Conservation (phyloP, 2,113 vertebrate genomes). For the Sitta europaea region DNA sequence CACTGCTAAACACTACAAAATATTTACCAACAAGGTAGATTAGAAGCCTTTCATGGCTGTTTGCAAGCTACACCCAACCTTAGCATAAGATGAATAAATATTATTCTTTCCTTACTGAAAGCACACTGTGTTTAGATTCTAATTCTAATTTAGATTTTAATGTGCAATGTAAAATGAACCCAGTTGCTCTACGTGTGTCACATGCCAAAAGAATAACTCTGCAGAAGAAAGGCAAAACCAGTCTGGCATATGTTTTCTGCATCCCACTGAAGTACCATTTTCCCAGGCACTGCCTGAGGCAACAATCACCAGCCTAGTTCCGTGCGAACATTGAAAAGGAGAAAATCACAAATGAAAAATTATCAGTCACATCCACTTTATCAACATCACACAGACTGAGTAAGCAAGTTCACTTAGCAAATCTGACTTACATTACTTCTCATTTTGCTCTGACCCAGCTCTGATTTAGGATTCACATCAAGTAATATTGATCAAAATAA, state of each 20-base stretch:
- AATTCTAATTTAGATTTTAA: too few species aligned
- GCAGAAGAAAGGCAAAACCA: not conserved
- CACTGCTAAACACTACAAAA: not conserved
- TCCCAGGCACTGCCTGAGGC: not conserved
- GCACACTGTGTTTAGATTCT: not conserved
- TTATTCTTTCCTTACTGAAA: not conserved
- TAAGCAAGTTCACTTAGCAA: not conserved
- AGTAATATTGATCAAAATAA: not conserved
- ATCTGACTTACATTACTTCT: not conserved
- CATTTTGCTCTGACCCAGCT: not conserved
- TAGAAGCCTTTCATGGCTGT: not conserved
- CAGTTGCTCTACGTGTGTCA: not conserved
- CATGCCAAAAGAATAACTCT: not conserved
- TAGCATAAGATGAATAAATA: not conserved
- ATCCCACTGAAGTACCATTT: not conserved
- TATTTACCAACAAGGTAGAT: not conserved
- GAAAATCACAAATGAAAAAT: not conserved
- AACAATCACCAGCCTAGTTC: not conserved
- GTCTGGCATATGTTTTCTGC: not conserved
- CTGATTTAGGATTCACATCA: not conserved
- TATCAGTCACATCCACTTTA: not conserved
- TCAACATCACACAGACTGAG: not conserved
- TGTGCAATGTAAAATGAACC: not conserved
- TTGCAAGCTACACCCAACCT: not conserved
- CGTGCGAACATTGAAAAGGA: rapidly evolving